Conservation (phyloP, 2,888 invertebrate genomes). For the Andrena bucephala region DNA sequence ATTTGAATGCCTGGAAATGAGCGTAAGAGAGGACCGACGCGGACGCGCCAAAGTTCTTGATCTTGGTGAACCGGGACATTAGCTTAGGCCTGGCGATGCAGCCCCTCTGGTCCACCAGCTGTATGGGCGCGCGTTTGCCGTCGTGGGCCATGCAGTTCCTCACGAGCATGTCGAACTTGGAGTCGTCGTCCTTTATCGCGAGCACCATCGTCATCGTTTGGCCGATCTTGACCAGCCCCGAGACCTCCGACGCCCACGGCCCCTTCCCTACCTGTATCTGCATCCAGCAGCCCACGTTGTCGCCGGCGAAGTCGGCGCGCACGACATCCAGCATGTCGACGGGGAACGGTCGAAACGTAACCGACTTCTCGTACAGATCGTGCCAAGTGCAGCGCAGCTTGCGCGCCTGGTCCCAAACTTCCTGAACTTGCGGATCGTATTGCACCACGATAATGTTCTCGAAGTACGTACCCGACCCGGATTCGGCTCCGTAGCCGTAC, state of each 20-base stretch:
- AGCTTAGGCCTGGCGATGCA: slow-evolving; percentile 96
- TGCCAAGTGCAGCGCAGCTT: slow-evolving; percentile 98
- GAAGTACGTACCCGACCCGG: slow-evolving; percentile 96
- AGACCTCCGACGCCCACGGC: slow-evolving; percentile 98
- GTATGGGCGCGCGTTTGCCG: slow-evolving; percentile 96
- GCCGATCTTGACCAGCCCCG: slow-evolving; percentile 96
- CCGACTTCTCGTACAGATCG: slow-evolving; percentile 97
- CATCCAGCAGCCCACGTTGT: slow-evolving; percentile 99
- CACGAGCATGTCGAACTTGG: slow-evolving; percentile 97
- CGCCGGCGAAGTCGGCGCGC: slow-evolving; percentile 97
- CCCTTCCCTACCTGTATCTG: slow-evolving; percentile 98
- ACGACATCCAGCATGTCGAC: slow-evolving; percentile 98
- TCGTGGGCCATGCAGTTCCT: slow-evolving; percentile 98
- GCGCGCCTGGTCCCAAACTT: slow-evolving; percentile 97
- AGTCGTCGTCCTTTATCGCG: slow-evolving; percentile 97
- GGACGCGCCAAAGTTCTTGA: slow-evolving; percentile 97
- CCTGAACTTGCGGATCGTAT: slow-evolving; percentile 96
- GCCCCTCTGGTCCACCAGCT: slow-evolving; percentile 96
- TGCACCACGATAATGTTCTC: slow-evolving; percentile 97
- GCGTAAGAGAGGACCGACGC: slow-evolving; percentile 96
- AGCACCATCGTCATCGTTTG: slow-evolving; percentile 99
- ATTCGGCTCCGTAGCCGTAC: slow-evolving; percentile 94
- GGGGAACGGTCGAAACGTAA: slow-evolving; percentile 97
- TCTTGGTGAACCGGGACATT: slow-evolving; percentile 97
- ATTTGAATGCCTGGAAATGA: slow-evolving; percentile 97